Conservation (phyloP, 2,113 vertebrate species). For the Atractosteus spatula region DNA sequence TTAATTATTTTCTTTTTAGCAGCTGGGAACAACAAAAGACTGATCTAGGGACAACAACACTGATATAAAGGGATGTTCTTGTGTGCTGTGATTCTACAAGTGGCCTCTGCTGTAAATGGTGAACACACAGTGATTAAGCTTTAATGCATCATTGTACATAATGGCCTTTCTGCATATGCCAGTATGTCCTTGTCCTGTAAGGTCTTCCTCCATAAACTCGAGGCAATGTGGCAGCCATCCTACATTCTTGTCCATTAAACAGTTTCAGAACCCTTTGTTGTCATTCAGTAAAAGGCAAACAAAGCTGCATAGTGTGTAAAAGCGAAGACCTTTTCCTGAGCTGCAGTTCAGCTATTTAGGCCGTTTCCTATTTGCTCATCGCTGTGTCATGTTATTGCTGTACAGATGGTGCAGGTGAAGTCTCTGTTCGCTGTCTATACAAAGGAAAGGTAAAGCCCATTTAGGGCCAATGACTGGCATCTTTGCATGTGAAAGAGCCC, state of each 20-base stretch:
- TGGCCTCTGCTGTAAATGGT: background rate
- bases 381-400: background rate
- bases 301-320: no score
- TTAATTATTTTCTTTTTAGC: no score
- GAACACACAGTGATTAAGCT: background rate
- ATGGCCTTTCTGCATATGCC: background rate
- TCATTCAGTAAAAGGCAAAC: background rate
- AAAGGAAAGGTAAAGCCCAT: conserved; percentile 11
- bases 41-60: background rate
- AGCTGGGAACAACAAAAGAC: background rate
- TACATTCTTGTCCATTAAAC: background rate
- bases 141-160: background rate
- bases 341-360: background rate
- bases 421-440: background rate
- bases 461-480: conserved; percentile 9
- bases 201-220: background rate
- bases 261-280: background rate
- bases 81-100: background rate
- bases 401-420: conserved; percentile 16
- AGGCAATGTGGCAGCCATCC: conserved; percentile 2
- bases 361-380: background rate
- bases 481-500: conserved; percentile 14
- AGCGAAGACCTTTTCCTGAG: no score
- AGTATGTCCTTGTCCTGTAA: background rate
- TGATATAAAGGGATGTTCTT: background rate